These are phyloP conservation scores for Sebastes taczanowskii DNA, from an alignment of 2,797 vertebrate species.

Conservation along the genomic window DNA sequence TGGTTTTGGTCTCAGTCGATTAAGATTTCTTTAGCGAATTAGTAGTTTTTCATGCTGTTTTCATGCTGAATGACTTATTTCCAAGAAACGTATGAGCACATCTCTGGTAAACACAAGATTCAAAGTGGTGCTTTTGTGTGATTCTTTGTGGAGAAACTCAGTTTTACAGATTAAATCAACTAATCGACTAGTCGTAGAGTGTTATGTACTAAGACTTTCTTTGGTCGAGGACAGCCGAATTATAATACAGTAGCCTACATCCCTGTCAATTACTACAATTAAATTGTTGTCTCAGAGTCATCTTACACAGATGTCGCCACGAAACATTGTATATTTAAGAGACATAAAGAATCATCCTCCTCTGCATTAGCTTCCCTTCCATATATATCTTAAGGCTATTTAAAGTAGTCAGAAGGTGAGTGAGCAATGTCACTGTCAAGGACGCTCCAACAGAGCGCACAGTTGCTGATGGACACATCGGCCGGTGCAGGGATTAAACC, in stretches of 20 bases:
- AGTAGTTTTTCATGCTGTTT: rapidly evolving
- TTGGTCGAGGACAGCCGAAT: rapidly evolving
- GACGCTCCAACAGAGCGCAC: constrained; percentile 16
- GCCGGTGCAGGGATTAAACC: constrained; percentile 53
- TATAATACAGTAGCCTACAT: background rate
- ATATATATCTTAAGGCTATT: constrained; percentile 4
- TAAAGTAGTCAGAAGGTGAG: constrained; percentile 18
- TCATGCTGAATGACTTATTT: no score
- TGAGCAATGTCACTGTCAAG: constrained; percentile 56
- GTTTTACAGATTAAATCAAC: no score
- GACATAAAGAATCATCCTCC: background rate
- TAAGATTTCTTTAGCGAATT: rapidly evolving
- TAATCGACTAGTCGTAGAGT: no score
- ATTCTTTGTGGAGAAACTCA: no score
- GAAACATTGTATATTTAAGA: background rate
- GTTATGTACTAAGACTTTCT: rapidly evolving
- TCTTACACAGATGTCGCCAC: background rate
- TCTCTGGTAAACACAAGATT: no score
- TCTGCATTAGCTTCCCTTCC: background rate
- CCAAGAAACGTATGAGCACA: rapidly evolving
- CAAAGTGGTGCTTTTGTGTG: no score
- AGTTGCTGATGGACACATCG: constrained; percentile 29
- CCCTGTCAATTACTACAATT: background rate
- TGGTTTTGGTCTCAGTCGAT: no score
- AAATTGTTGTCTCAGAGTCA: background rate